phyloP scores from a whole-genome alignment of 2,797 vertebrate genomes.

The Tarsius wallacei region DNA sequence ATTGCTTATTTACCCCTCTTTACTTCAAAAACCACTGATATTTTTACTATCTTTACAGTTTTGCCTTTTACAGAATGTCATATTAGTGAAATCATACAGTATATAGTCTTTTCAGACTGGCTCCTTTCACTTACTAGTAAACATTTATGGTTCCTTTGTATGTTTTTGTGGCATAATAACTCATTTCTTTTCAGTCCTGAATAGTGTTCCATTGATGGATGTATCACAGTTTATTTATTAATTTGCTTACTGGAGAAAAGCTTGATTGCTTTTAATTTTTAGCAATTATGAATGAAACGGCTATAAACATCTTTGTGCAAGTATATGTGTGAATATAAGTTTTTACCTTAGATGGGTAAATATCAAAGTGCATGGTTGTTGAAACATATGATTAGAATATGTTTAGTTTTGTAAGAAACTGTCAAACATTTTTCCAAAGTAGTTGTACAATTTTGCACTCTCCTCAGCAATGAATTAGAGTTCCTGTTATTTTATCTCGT shows the following conservation, averaged over 20 bases:
- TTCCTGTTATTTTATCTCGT: background rate
- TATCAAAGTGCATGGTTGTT: background rate
- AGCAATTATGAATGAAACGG: background rate
- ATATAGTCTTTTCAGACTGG: too few species aligned
- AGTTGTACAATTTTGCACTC: background rate
- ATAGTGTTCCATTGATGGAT: background rate
- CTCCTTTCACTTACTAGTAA: background rate
- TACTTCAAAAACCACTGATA: background rate
- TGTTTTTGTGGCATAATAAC: background rate
- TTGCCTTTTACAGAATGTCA: background rate
- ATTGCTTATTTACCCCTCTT: too few species aligned
- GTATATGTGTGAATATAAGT: background rate
- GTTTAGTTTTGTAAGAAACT: background rate
- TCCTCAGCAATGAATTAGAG: background rate
- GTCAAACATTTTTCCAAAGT: background rate
- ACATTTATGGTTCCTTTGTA: too few species aligned
- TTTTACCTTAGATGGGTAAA: background rate
- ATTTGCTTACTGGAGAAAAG: background rate
- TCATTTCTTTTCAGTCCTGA: background rate
- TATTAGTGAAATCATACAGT: background rate
- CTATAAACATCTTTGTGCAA: background rate
- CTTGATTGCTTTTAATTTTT: background rate
- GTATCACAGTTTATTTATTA: background rate
- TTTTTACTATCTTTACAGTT: background rate
- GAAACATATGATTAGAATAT: background rate